Conservation (phyloP, 2,113 vertebrate species). For the Spea bombifrons region DNA sequence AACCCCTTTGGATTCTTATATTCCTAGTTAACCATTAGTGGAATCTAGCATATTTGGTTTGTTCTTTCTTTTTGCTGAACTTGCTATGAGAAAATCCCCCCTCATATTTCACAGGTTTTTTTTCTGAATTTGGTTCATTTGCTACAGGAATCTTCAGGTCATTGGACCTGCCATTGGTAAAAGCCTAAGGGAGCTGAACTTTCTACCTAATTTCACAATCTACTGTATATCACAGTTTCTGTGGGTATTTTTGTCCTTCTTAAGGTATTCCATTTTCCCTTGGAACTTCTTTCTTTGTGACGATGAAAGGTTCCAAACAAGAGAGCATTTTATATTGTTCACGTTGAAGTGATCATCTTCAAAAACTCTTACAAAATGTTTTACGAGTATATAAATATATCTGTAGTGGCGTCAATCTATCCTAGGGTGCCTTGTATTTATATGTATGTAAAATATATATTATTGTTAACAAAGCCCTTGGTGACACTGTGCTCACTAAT, state of each 20-base stretch:
- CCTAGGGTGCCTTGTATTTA: background rate
- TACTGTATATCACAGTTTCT: conserved; percentile 4
- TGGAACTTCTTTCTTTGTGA: background rate
- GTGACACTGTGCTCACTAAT: conserved; percentile 5
- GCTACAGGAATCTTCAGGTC: conserved; percentile 6
- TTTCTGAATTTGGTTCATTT: background rate
- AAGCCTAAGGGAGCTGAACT: conserved; percentile 14
- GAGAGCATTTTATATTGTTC: background rate
- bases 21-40: too few relatives aligned
- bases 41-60: background rate
- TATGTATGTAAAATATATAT: conserved; percentile 1
- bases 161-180: conserved; percentile 1
- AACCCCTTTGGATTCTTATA: too few relatives aligned
- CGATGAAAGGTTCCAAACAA: background rate
- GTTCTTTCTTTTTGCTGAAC: background rate
- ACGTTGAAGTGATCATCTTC: background rate
- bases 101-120: background rate
- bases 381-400: background rate
- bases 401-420: too few relatives aligned
- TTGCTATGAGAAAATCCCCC: background rate
- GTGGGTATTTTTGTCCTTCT: background rate
- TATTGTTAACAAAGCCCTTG: background rate
- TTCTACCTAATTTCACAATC: background rate
- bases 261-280: background rate
- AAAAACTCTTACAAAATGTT: background rate